phyloP scores from a whole-genome alignment of 1,140 invertebrate genomes.

The Choristoneura fumiferana region DNA sequence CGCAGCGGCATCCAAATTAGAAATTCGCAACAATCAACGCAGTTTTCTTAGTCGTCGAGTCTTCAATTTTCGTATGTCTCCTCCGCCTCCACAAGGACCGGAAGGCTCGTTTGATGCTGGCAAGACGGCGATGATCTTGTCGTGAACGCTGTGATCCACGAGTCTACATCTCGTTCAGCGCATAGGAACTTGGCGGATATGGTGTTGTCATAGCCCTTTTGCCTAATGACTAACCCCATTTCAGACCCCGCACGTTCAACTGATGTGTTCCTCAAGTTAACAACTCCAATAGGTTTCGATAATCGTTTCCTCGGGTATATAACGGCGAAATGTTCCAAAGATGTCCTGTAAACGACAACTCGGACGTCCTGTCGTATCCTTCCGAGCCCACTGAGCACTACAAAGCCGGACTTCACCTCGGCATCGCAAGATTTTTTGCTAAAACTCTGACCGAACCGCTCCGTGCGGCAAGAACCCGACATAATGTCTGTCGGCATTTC shows the following conservation, averaged over 20 bases:
- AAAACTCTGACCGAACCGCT: constrained; percentile 47
- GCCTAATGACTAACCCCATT: constrained; percentile 79
- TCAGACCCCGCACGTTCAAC: constrained; percentile 77
- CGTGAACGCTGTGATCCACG: constrained; percentile 82
- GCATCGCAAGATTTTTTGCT: constrained; percentile 77
- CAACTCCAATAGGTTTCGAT: constrained; percentile 80
- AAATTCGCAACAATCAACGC: constrained; percentile 17
- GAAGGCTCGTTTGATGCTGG: constrained; percentile 79
- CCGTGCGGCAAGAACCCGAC: constrained; percentile 46
- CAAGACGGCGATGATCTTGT: constrained; percentile 69
- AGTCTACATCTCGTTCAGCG: constrained; percentile 79
- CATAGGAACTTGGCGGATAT: constrained; percentile 81
- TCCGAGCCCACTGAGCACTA: constrained; percentile 80
- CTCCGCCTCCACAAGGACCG: constrained; percentile 82
- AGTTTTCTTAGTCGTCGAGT: not conserved
- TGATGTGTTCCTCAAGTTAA: constrained; percentile 81
- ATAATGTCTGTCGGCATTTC: constrained; percentile 68
- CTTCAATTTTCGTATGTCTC: constrained; percentile 60
- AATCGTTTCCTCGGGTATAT: constrained; percentile 83
- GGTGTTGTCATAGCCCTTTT: constrained; percentile 81
- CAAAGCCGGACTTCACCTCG: constrained; percentile 82
- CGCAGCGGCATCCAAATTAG: constrained; percentile 2
- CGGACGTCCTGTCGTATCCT: constrained; percentile 81
- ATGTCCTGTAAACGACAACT: constrained; percentile 83
- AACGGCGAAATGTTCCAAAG: constrained; percentile 83